Evolutionary conservation across 2,888 invertebrate genomes (phyloP).

Genomic region (Plemyria rubiginata): DNA sequence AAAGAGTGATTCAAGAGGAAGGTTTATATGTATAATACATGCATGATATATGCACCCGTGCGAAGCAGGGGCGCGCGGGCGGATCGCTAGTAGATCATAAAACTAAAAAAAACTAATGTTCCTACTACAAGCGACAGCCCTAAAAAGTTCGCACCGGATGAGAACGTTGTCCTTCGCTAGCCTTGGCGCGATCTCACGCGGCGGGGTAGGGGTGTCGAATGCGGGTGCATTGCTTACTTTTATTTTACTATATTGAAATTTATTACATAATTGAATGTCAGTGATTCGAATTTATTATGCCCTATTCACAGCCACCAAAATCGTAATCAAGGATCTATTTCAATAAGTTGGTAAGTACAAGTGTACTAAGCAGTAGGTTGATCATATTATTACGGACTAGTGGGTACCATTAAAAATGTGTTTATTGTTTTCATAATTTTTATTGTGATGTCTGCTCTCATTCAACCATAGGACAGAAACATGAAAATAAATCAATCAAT

Average conservation of each 20-base stretch:
- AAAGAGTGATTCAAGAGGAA: too few relatives aligned
- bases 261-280: slow-evolving; percentile 14
- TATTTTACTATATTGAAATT: slow-evolving; percentile 48
- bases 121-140: slow-evolving; percentile 17
- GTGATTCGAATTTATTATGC: neutral
- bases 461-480: slow-evolving; percentile 9
- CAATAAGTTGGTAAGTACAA: too few relatives aligned
- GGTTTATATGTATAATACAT: too few relatives aligned
- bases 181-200: slow-evolving; percentile 63
- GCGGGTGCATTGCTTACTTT: slow-evolving; percentile 55
- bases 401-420: too few relatives aligned
- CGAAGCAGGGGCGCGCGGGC: too few relatives aligned
- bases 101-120: neutral
- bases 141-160: slow-evolving; percentile 47
- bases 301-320: neutral
- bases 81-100: too few relatives aligned
- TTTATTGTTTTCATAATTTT: too few relatives aligned
- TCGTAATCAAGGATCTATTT: too few relatives aligned
- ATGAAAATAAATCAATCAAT: slow-evolving; percentile 61
- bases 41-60: too few relatives aligned
- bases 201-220: slow-evolving; percentile 62
- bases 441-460: neutral
- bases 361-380: too few relatives aligned
- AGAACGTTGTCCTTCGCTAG: slow-evolving; percentile 79
- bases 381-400: too few relatives aligned